A percentile compares a stretch with the other conserved stretches of the same genome.
Conservation (phyloP, 2,797 vertebrate genomes). For the Premnoplex brunnescens region DNA sequence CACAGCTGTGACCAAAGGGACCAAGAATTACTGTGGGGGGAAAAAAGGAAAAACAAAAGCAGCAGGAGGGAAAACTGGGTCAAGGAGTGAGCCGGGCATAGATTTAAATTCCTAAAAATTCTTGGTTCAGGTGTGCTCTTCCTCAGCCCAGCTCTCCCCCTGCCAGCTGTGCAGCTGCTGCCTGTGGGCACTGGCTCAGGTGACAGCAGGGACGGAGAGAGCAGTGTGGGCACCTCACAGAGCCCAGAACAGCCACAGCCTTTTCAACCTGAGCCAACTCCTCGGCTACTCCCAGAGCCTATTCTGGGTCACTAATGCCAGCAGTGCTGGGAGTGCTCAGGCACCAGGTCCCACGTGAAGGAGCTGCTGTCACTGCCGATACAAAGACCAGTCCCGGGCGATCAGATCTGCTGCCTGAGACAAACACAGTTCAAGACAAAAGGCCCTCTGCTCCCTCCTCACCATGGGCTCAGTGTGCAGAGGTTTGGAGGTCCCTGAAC, state of each 20-base stretch:
- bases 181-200: background rate
- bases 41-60: background rate
- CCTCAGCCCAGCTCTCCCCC: background rate
- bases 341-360: background rate
- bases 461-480: background rate
- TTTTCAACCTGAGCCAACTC: background rate
- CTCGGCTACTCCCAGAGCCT: background rate
- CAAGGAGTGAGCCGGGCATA: background rate
- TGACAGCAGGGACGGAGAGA: rapidly evolving
- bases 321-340: rapidly evolving
- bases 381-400: rapidly evolving
- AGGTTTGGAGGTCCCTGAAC: background rate
- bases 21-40: rapidly evolving
- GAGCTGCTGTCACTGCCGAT: background rate
- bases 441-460: background rate
- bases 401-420: rapidly evolving
- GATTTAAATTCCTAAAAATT: background rate
- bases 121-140: background rate
- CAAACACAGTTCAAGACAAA: rapidly evolving
- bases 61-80: rapidly evolving
- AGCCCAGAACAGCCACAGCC: background rate
- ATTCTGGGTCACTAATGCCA: background rate
- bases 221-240: rapidly evolving
- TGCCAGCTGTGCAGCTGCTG: rapidly evolving
- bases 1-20: rapidly evolving